A percentile compares a stretch with the other conserved stretches of the same genome.
Conservation (phyloP, 2,888 invertebrate genomes). For the Bibio marci region DNA sequence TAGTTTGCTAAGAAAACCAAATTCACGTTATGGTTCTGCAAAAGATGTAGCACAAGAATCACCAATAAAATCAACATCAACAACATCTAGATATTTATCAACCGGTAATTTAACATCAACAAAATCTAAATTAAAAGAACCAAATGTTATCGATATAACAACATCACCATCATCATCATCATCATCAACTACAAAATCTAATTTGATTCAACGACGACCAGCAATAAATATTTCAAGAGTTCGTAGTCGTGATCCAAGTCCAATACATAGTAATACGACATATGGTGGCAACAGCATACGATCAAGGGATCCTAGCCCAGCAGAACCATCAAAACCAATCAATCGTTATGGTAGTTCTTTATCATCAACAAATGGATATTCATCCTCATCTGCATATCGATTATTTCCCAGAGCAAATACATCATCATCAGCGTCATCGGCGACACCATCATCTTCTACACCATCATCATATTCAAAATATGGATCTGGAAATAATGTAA, state of each 20-base stretch:
- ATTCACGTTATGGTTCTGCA: not conserved
- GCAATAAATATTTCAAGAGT: constrained; percentile 16
- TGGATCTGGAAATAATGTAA: constrained; percentile 4
- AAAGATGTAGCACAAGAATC: constrained; percentile 1
- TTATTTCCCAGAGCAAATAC: constrained; percentile 12
- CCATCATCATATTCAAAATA: constrained; percentile 10
- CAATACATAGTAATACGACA: constrained; percentile 12
- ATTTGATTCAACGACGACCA: constrained; percentile 2
- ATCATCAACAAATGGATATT: constrained; percentile 8
- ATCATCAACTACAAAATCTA: not conserved
- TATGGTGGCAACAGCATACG: not conserved
- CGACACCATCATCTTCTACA: not conserved
- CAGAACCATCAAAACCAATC: constrained; percentile 8
- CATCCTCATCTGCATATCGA: constrained; percentile 10
- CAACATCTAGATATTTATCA: not conserved
- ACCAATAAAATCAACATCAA: not conserved
- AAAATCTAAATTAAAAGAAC: constrained; percentile 5
- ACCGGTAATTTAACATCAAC: constrained; percentile 3
- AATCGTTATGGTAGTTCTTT: constrained; percentile 6
- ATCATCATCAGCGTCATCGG: not conserved
- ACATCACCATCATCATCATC: not conserved
- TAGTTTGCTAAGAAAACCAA: not conserved
- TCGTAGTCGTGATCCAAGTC: constrained; percentile 11
- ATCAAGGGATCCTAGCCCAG: constrained; percentile 10
- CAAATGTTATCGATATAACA: too few relatives aligned